Conservation (phyloP, 2,113 vertebrate species). For the Marcusenius ussheri region DNA sequence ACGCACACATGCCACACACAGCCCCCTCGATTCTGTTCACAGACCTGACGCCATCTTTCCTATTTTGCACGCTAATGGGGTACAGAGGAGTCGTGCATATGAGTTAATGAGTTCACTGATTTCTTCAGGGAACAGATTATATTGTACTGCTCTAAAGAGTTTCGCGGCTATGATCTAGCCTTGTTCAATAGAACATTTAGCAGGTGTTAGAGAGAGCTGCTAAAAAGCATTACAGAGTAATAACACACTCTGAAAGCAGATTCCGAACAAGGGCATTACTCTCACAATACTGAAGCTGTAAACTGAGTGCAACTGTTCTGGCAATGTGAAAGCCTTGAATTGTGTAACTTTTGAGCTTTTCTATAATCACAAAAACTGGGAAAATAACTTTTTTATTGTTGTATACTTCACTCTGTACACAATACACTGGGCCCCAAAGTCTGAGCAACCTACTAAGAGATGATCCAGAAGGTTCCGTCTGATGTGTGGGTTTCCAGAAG, state of each 20-base stretch:
- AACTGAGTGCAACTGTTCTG: neutral
- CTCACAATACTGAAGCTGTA: neutral
- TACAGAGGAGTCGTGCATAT: neutral
- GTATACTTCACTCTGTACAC: neutral
- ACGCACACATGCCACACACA: neutral
- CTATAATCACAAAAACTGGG: neutral
- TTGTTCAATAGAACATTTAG: neutral
- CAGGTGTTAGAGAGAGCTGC: neutral
- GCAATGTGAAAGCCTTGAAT: constrained; percentile 9
- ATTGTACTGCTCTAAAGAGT: neutral
- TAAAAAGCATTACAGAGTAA: neutral
- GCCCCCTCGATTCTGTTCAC: neutral
- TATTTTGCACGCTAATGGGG: neutral
- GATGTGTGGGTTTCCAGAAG: neutral
- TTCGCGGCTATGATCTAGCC: neutral
- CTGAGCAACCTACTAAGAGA: neutral
- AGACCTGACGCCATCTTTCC: neutral
- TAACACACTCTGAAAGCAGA: neutral
- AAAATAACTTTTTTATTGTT: neutral
- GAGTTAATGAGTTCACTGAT: neutral
- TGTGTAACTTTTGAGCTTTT: neutral
- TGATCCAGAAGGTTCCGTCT: neutral
- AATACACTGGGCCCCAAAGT: neutral
- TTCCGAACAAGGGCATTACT: constrained; percentile 12
- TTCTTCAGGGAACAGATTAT: constrained; percentile 2